Base-by-base conservation (phyloP, 2,888 invertebrate genomes). In the Ferdinandea cuprea region DNA sequence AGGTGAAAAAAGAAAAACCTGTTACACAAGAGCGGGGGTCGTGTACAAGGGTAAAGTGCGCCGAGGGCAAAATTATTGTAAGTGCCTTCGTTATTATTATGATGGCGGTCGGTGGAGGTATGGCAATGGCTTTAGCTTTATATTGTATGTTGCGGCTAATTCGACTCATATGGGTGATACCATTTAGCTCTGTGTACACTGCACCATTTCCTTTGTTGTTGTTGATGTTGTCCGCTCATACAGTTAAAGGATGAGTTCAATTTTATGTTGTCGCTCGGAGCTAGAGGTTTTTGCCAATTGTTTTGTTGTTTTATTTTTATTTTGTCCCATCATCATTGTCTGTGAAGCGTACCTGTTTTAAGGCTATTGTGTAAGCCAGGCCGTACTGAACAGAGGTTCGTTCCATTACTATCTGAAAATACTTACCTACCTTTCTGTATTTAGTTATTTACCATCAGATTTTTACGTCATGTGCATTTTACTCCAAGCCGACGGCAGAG, bases 1-100 rank as follows among this genome's bases (percentile, higher is more conserved):
- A 48, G 28, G 25, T 37, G 32, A 52, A 50, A 48, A 63, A 63
- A 73, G 48, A 37, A 19, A 54, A 63, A 40, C 54, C 40, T 30
- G 32, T 48, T 30, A 6, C 30, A 13, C 7, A 30, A 11, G 40
- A 3, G 6, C 17, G 19, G 35, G 50, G 48, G 3, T n/a, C 13
- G n/a, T 19, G 19, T 11, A 32, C 15, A 44, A 44, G 74, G 48
- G 42, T 76, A 52, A 59, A 54, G 66, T 25, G 63, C 65, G 58
- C 76, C 65, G 1, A 40, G 76, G 71, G 71, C 61, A 61, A 76
- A 54, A 72, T 81, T 72, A 76, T 76, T 76, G 76, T 66, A 76
- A 76, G 50, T 65, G 69, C 52, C 74, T 21, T 66, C 46, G 66
- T 76, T 76, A 72, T 72, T 52, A 46, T 44, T n/a, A 56, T 52